Conservation (phyloP, 2,797 vertebrate genomes). For the Arremon aurantiirostris region DNA sequence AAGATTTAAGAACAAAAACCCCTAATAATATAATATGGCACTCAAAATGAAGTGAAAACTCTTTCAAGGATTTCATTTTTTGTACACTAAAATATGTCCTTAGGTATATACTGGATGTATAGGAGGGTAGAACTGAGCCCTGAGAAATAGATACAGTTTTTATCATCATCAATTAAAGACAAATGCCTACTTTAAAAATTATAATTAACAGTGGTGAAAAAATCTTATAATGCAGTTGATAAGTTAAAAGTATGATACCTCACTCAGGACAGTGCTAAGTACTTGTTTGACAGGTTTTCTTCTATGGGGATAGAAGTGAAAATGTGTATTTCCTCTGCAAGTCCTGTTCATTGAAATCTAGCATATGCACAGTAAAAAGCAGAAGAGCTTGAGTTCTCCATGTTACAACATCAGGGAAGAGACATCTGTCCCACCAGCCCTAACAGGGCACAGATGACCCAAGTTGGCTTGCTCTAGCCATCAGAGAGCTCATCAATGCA, state of each 20-base stretch:
- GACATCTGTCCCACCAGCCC: not conserved
- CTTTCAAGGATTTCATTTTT: not conserved
- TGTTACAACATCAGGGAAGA: not conserved
- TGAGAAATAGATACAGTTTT: not conserved
- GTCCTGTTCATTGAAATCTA: not conserved
- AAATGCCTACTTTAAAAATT: not conserved
- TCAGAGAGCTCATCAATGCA: rapidly evolving
- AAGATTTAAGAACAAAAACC: not conserved
- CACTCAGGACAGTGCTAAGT: not conserved
- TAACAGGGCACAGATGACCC: not conserved
- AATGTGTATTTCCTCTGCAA: not conserved
- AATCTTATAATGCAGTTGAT: not conserved
- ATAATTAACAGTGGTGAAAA: not conserved
- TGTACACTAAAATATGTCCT: not conserved
- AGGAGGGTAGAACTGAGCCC: not conserved
- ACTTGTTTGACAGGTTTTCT: not conserved
- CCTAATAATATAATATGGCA: not conserved
- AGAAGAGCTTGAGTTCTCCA: not conserved
- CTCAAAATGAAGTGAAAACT: not conserved
- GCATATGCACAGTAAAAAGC: not conserved
- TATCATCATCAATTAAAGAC: not conserved
- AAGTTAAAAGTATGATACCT: not conserved
- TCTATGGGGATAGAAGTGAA: not conserved
- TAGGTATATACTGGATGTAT: not conserved
- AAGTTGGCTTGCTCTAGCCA: not conserved